Evolutionary conservation across 2,888 invertebrate species (phyloP), one percentile per base, ranked within the genome.

Genomic region (Hypolimnas misippus): DNA sequence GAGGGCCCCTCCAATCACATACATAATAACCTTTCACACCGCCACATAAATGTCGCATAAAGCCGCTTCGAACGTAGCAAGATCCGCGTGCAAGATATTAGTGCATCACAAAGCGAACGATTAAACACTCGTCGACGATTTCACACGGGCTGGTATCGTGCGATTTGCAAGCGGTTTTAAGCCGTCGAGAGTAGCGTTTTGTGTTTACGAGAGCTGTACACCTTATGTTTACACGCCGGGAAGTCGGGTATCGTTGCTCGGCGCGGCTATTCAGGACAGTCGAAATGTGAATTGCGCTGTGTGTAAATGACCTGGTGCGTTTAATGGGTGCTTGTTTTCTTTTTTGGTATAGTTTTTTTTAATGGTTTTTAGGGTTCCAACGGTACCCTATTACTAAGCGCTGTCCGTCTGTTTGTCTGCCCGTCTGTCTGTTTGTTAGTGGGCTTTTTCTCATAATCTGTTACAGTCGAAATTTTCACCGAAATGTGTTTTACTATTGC

Each of bases 51-150:
- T n/a, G n/a, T n/a, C 25, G 38, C 16, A 55, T 55, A 58, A 56
- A 57, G 59, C 12, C 64, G 60, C 46, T 54, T 56, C 54, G 51
- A 21, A 58, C 57, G n/a, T 19, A 16, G n/a, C 54, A 55, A 76
- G 76, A 63, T 62, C 67, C 60, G 35, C 55, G 57, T 49, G 53
- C 42, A 61, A 64, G 66, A 68, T 62, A 77, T 79, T 76, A 77
- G 74, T 67, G 77, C 75, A 71, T 67, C 76, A 82, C 85, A 83
- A 85, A 86, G 86, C 79, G 74, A 77, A 71, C 85, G 87, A 87
- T 87, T 88, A 87, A 84, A 79, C 83, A 81, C 87, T 87, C 73
- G 71, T 70, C 70, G 63, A 33, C 55, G 40, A 51, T 58, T 64
- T 64, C 68, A 61, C 64, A 53, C 64, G 52, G 62, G 62, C 44